Evolutionary conservation across 2,888 invertebrate genomes (phyloP), one percentile per base, ranked within the genome.

Genomic region (Hypercompe scribonia): DNA sequence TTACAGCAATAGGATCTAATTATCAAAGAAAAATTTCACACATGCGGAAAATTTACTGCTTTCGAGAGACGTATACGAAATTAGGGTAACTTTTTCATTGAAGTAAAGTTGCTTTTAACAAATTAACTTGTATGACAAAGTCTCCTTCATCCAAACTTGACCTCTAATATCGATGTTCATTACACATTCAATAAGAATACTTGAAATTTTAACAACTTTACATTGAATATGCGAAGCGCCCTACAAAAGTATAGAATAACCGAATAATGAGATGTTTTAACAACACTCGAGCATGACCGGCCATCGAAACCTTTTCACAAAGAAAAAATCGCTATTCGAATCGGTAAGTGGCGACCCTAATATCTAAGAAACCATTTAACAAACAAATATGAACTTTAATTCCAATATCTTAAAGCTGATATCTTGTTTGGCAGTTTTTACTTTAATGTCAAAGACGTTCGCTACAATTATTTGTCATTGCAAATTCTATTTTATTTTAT

Each of bases 301-400:
- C 70, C 68, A 90, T 91, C 89, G 90, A 91, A 91, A 91, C 90
- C 89, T 88, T 90, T 88, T 85, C 65, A 68, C 81, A 87, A 89
- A 61, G 69, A 69, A 87, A 88, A 87, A 84, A 80, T 75, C 86
- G 87, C 89, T 85, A 88, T 88, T 81, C 86, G 84, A 87, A 89
- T 88, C 89, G 84, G 78, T 72, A 79, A 75, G 72, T 70, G 69
- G 65, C 68, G 8, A 75, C 65, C 63, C 65, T 72, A 69, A 72
- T 75, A 66, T 70, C 69, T 72, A 34, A 50, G 42, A 64, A 66
- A 75, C 63, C 69, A 36, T 72, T 75, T 72, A 72, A 5, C 75
- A 70, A 31, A 3, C 33, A 8, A 75, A 72, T 33, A 15, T 50
- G 18, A 67, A 66, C 72, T 69, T 42, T 70, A 66, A 33, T 0